A percentile compares a stretch with the other conserved stretches of the same genome.
Evolutionary conservation across 2,888 invertebrate species (phyloP).

Genomic region (Cordylochernes scorpioides): DNA sequence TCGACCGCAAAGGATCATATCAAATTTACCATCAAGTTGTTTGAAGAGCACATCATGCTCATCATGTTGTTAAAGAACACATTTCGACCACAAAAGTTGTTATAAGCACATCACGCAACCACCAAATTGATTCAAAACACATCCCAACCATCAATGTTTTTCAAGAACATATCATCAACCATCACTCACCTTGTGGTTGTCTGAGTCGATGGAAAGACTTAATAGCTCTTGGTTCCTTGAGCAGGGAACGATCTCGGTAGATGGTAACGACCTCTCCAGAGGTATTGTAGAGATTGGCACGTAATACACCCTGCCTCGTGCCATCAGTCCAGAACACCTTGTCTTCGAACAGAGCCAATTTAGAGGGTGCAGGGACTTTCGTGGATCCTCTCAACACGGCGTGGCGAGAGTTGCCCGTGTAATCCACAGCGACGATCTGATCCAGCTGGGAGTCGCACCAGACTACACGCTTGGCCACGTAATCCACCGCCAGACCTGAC

Average conservation of each 20-base stretch:
- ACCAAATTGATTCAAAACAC: not conserved
- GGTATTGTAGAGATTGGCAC: constrained; percentile 57
- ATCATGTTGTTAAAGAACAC: too few relatives aligned
- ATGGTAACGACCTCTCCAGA: constrained; percentile 47
- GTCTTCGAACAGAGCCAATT: constrained; percentile 57
- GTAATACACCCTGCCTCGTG: constrained; percentile 62
- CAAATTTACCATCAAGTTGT: too few relatives aligned
- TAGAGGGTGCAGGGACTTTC: constrained; percentile 50
- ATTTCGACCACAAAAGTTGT: too few relatives aligned
- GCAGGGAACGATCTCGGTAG: constrained; percentile 46
- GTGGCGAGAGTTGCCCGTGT: constrained; percentile 38
- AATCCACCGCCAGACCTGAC: constrained; percentile 66
- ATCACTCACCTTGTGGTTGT: constrained; percentile 34
- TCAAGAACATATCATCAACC: not conserved
- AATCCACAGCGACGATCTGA: constrained; percentile 84
- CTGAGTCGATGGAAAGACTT: constrained; percentile 50
- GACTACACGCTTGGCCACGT: constrained; percentile 62
- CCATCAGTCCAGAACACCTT: constrained; percentile 71
- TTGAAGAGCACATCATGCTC: too few relatives aligned
- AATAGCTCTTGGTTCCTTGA: constrained; percentile 49
- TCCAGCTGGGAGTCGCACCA: constrained; percentile 89
- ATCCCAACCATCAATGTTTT: constrained; percentile 1
- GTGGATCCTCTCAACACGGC: constrained; percentile 20
- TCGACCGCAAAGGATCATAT: too few relatives aligned
- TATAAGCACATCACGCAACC: too few relatives aligned